A percentile compares a stretch with the other conserved stretches of the same genome.
phyloP scores from a whole-genome alignment of 2,888 invertebrate species.

The Noctua comes region DNA sequence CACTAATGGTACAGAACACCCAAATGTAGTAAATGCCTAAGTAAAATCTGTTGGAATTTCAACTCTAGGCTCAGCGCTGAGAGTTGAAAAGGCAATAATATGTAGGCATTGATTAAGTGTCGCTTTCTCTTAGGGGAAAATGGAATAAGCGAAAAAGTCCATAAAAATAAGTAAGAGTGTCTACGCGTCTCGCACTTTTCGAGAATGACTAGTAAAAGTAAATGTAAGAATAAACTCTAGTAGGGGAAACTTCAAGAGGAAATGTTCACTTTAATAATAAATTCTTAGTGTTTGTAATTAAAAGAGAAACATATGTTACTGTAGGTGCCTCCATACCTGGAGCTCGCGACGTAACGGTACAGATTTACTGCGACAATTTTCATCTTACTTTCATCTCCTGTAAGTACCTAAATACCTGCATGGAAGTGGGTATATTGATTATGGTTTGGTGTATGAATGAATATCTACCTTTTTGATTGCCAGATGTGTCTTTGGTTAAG shows the following conservation, averaged over 20 bases:
- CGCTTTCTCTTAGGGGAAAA: neutral
- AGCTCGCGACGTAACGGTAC: neutral
- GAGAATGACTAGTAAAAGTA: constrained; percentile 20
- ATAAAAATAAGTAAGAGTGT: constrained; percentile 50
- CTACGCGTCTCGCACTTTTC: constrained; percentile 18
- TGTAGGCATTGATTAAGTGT: neutral
- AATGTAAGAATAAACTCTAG: constrained; percentile 28
- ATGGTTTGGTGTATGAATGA: neutral
- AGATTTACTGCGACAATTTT: constrained; percentile 15
- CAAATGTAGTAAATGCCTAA: neutral
- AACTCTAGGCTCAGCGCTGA: too few relatives aligned
- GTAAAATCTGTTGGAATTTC: neutral
- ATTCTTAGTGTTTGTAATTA: constrained; percentile 47
- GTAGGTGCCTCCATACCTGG: neutral
- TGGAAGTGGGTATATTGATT: neutral
- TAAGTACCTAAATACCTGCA: neutral
- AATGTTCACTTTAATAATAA: constrained; percentile 39
- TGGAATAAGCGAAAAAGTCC: constrained; percentile 31
- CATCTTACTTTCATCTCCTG: constrained; percentile 2
- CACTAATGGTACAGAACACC: neutral
- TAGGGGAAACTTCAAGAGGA: constrained; percentile 1
- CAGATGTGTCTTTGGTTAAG: neutral
- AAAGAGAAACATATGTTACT: constrained; percentile 21
- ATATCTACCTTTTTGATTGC: neutral
- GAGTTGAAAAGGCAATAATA: neutral